phyloP scores from a whole-genome alignment of 2,888 invertebrate species.

The Coleophora deauratella region DNA sequence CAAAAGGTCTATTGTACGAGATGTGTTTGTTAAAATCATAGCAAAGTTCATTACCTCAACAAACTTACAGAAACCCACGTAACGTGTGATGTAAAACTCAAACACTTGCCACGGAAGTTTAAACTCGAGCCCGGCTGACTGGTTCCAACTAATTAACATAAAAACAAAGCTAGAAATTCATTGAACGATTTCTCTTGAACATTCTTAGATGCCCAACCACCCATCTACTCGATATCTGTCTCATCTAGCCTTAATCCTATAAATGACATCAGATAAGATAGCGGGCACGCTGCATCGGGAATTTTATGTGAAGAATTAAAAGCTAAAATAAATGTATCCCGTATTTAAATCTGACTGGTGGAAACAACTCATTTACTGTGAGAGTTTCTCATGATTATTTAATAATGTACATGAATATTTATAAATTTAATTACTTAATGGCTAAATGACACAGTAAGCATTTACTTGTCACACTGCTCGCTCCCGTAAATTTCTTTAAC shows the following conservation, averaged over 20 bases:
- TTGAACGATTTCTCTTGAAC: constrained; percentile 62
- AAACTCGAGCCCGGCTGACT: constrained; percentile 39
- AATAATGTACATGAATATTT: constrained; percentile 17
- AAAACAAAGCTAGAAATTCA: constrained; percentile 66
- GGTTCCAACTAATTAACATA: constrained; percentile 61
- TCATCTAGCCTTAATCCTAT: constrained; percentile 67
- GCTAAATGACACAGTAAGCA: constrained; percentile 10
- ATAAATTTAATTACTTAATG: constrained; percentile 21
- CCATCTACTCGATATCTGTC: constrained; percentile 58
- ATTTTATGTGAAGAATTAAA: constrained; percentile 37
- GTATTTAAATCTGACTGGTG: constrained; percentile 28
- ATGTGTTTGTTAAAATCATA: constrained; percentile 13
- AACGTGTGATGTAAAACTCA: constrained; percentile 36
- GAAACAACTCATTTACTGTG: constrained; percentile 23
- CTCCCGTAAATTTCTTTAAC: too few species aligned
- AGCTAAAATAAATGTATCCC: constrained; percentile 30
- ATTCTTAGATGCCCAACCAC: constrained; percentile 54
- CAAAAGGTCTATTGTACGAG: constrained; percentile 7
- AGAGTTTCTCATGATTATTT: constrained; percentile 22
- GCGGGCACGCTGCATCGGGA: constrained; percentile 31
- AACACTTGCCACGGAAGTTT: constrained; percentile 61
- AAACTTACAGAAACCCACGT: constrained; percentile 33
- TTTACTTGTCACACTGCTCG: constrained; percentile 1
- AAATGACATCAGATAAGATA: constrained; percentile 68
- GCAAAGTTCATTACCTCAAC: constrained; percentile 16